Conservation (phyloP, 2,888 invertebrate species). For the Sesamia inferens region DNA sequence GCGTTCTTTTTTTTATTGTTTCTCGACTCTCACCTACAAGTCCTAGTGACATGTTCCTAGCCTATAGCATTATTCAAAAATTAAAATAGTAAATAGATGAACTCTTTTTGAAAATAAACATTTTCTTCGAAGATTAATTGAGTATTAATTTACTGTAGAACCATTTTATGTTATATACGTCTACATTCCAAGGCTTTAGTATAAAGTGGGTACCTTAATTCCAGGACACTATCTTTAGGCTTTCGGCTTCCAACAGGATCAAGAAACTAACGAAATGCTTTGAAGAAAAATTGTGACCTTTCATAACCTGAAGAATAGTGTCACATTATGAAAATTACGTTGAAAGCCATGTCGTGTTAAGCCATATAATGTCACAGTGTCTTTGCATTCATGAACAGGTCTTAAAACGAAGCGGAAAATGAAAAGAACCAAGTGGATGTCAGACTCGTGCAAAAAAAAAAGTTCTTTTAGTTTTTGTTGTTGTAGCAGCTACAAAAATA, state of each 20-base stretch:
- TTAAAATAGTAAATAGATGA: background rate
- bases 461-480: no score
- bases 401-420: slow-evolving; percentile 9
- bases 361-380: slow-evolving; percentile 5
- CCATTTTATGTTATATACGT: background rate
- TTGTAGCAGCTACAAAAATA: no score
- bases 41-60: background rate
- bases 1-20: background rate
- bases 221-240: slow-evolving; percentile 37
- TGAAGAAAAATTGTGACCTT: slow-evolving; percentile 20
- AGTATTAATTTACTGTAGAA: background rate
- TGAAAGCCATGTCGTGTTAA: slow-evolving; percentile 40
- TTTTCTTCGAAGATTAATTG: background rate
- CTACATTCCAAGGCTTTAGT: background rate
- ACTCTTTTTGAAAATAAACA: background rate
- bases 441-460: no score
- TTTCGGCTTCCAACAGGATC: slow-evolving; percentile 10
- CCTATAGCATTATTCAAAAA: background rate
- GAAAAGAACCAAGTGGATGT: background rate
- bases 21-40: background rate
- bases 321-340: slow-evolving; percentile 17
- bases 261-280: slow-evolving; percentile 20
- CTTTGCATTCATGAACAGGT: slow-evolving; percentile 26
- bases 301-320: background rate
- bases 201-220: slow-evolving; percentile 23